phyloP scores from a whole-genome alignment of 2,888 invertebrate genomes.

The Orchestes rusci region DNA sequence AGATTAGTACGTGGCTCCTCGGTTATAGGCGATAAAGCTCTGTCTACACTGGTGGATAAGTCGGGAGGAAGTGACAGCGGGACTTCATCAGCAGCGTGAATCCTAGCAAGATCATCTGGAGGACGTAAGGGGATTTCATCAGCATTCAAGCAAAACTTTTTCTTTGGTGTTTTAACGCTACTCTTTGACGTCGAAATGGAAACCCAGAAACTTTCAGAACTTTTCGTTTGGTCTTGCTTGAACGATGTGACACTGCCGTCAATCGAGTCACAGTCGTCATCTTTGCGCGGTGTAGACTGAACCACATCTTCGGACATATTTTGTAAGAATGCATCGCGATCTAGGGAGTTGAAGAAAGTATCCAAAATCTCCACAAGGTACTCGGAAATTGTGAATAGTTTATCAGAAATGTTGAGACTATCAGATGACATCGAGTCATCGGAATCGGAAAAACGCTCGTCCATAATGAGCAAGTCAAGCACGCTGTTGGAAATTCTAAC shows the following conservation, averaged over 20 bases:
- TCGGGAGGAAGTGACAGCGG: background rate
- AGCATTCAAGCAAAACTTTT: slow-evolving; percentile 27
- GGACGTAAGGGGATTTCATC: slow-evolving; percentile 40
- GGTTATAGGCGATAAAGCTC: slow-evolving; percentile 34
- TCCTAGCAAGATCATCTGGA: slow-evolving; percentile 29
- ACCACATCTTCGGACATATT: slow-evolving; percentile 17
- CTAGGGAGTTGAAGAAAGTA: slow-evolving; percentile 33
- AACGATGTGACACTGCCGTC: slow-evolving; percentile 30
- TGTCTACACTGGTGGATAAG: background rate
- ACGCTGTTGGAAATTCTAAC: slow-evolving; percentile 29
- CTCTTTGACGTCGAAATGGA: slow-evolving; percentile 29
- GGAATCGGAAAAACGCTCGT: slow-evolving; percentile 29
- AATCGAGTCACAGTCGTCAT: background rate
- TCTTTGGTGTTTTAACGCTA: slow-evolving; percentile 18
- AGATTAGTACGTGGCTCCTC: slow-evolving; percentile 36
- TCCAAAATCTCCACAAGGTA: slow-evolving; percentile 39
- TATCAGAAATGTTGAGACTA: slow-evolving; percentile 33
- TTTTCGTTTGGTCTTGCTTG: slow-evolving; percentile 31
- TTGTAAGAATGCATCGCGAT: slow-evolving; percentile 17
- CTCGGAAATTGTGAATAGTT: slow-evolving; percentile 38
- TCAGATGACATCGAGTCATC: slow-evolving; percentile 25
- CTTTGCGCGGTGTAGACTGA: slow-evolving; percentile 29
- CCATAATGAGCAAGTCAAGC: slow-evolving; percentile 30
- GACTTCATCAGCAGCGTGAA: background rate
- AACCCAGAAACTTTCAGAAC: slow-evolving; percentile 40